Percentiles rank a stretch among this genome's conserved stretches.
Evolutionary conservation across 2,797 vertebrate genomes (phyloP).

Genomic region (Cyclura pinguis): DNA sequence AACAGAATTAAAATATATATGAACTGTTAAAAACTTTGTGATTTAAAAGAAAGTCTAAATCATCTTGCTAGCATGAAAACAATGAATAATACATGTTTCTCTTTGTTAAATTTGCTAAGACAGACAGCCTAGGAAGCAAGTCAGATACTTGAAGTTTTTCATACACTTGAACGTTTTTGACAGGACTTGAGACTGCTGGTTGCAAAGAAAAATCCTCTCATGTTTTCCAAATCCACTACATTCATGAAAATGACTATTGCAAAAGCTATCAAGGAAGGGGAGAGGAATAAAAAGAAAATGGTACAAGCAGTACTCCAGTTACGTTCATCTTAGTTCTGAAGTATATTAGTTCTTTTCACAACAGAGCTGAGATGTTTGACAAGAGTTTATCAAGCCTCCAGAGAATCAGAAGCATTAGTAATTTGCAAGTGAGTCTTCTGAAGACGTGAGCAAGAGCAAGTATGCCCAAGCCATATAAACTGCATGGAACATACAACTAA

Average conservation of each 20-base stretch:
- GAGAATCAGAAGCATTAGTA: background rate
- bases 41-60: conserved; percentile 24
- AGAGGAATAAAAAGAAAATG: background rate
- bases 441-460: background rate
- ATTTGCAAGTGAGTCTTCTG: background rate
- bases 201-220: conserved; percentile 5
- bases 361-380: background rate
- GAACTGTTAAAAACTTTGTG: conserved; percentile 24
- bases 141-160: background rate
- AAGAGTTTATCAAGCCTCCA: background rate
- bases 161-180: background rate
- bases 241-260: conserved; percentile 1
- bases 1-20: conserved; percentile 32
- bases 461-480: background rate
- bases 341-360: background rate
- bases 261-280: background rate
- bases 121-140: background rate
- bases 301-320: background rate
- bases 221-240: background rate
- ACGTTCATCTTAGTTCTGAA: conserved; percentile 8
- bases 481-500: background rate
- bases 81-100: background rate
- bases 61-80: background rate
- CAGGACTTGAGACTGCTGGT: background rate
- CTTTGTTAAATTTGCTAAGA: background rate